phyloP scores from a whole-genome alignment of 2,888 invertebrate species.

The Prionchulus punctatus region DNA sequence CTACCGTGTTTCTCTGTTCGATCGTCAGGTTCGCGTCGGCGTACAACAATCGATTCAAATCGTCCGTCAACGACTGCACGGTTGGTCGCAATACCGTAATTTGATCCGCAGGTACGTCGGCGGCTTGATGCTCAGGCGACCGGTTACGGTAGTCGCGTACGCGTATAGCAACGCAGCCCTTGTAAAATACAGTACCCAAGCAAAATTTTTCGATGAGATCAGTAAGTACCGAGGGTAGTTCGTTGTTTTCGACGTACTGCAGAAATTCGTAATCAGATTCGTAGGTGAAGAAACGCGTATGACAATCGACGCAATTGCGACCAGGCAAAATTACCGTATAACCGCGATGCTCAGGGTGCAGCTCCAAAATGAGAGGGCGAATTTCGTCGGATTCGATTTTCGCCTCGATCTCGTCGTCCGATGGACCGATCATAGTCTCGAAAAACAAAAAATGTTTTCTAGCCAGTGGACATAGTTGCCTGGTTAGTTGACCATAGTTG shows the following conservation, averaged over 20 bases:
- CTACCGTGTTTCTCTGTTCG: neutral
- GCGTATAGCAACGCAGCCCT: neutral
- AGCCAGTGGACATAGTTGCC: too few relatives aligned
- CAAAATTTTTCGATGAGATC: neutral
- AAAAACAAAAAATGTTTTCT: too few relatives aligned
- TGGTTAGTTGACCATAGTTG: too few relatives aligned
- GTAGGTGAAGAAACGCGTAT: constrained; percentile 2
- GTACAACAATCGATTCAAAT: neutral
- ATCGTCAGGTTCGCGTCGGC: too few relatives aligned
- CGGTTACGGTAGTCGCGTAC: neutral
- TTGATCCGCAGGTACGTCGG: neutral
- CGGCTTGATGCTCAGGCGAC: neutral
- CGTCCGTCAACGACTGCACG: neutral
- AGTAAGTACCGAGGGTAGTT: neutral
- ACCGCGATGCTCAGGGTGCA: neutral
- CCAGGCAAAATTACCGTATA: constrained; percentile 5
- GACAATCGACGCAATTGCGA: neutral
- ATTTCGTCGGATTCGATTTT: neutral
- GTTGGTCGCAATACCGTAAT: neutral
- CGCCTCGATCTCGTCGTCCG: neutral
- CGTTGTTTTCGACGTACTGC: neutral
- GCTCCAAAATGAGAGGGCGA: neutral
- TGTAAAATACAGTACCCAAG: neutral
- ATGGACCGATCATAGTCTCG: neutral
- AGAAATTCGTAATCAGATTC: neutral